Evolutionary conservation across 2,888 invertebrate genomes (phyloP), one percentile per base, ranked within the genome.

Genomic region (Agrotis ipsilon): DNA sequence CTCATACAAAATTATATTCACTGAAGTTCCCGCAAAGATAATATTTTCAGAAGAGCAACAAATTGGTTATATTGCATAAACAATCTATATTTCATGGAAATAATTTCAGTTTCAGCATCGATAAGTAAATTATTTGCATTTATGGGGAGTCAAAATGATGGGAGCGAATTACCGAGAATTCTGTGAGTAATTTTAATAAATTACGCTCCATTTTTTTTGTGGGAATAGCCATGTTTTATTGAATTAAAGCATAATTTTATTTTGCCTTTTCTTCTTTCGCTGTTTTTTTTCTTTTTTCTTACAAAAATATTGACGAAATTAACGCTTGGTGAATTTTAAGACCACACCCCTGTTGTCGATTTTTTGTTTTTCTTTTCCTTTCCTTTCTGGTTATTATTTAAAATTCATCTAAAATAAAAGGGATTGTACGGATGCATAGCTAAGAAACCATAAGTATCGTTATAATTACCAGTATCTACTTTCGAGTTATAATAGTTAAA

Each of bases 101-200:
- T 83, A 78, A 86, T 87, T 80, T 75, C 78, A 76, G 71, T 73
- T 74, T 68, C 49, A 46, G 57, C 66, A 66, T 73, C 80, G 76
- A 81, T 78, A 82, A 71, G 80, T 72, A 60, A 60, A 72, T 59
- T 80, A 87, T 89, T 88, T 87, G 83, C 87, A 87, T 89, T 85
- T 83, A 85, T 76, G 87, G 75, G 73, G 71, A 45, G 16, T 55
- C 43, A 51, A 27, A 45, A n/a, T 63, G n/a, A 57, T 27, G 18
- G 54, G 62, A 39, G 48, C 46, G 67, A 32, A 49, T 55, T 74
- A 63, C 58, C 48, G 19, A n/a, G 52, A 69, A 67, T 58, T 55
- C 19, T 14, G 46, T 43, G 14, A 62, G 46, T n/a, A 68, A 77
- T 82, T 76, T 76, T 57, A 77, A 84, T 82, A 72, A 39, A 80